These are phyloP conservation scores for Apostichopus japonicus DNA, from an alignment of 35 echinoderm and acorn worm genomes.

Conservation along the genomic window DNA sequence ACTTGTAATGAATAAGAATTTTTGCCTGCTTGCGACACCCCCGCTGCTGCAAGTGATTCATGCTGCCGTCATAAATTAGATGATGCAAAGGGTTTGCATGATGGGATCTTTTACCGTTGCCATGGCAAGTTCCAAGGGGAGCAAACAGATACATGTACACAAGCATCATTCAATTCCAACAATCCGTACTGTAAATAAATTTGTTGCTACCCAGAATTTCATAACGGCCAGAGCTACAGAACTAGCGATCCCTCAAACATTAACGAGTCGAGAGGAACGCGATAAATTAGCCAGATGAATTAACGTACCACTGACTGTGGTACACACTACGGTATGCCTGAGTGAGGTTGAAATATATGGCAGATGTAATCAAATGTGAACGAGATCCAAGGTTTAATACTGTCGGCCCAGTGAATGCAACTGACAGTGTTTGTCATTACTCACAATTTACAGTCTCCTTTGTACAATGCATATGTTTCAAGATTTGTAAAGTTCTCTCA, in stretches of 20 bases:
- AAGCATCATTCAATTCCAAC: background rate
- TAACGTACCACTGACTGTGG: background rate
- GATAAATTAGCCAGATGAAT: background rate
- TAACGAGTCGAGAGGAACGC: background rate
- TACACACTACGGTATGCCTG: background rate
- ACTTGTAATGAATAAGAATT: background rate
- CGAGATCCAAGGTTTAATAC: background rate
- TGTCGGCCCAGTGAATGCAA: too few species aligned
- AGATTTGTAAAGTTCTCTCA: background rate
- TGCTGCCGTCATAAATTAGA: conserved; percentile 39
- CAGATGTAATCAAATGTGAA: background rate
- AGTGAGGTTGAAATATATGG: background rate
- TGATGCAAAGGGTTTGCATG: background rate
- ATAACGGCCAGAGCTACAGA: background rate
- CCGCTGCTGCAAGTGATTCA: conserved; percentile 24
- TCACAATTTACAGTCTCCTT: background rate
- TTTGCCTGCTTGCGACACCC: background rate
- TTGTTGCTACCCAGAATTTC: background rate
- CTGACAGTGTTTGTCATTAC: background rate
- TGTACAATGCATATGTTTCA: background rate
- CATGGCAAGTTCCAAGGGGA: conserved; percentile 11
- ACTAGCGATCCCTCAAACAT: background rate
- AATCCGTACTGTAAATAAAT: background rate
- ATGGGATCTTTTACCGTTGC: conserved; percentile 37
- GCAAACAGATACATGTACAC: conserved; percentile 19